Base-by-base conservation (phyloP, 1,140 invertebrate species). In the Cryptotermes secundus region DNA sequence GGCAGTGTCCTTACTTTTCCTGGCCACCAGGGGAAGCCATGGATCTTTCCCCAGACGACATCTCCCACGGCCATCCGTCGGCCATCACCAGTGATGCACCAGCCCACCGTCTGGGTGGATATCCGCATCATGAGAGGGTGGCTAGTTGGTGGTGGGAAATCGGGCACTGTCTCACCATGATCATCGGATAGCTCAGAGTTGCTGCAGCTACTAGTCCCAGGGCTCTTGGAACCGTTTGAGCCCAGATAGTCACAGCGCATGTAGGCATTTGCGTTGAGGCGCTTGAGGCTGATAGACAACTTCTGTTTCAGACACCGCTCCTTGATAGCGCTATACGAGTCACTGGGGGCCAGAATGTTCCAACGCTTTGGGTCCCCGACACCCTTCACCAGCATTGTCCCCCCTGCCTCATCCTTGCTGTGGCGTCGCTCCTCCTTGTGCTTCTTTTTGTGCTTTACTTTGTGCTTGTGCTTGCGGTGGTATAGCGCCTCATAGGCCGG, bases 21-120 rank as follows among this genome's bases (percentile, higher is more conserved):
- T 2, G 96, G 96, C 96, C 96, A 97, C 96, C 96, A 97, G 0
- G 96, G 96, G 88, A 96, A 97, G 1, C 96, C 96, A 85, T 95
- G 94, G n/a, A 97, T 94, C 90, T 97, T 97, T 0, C 96, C 96
- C 96, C 96, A 97, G 0, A 97, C 95, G 84, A 97, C 94, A 88
- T 97, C 96, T 2, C 96, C 96, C 12, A 95, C 93, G 38, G 93
- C 91, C 88, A 96, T 92, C 83, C 92, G 89, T 85, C 91, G 89
- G 81, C 94, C 92, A 87, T 91, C 91, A 36, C 89, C 88, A 6
- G 91, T 91, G 14, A 91, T 88, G 87, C 92, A 93, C 83, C 91
- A 92, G 35, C 85, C 87, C 42, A 91, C 89, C 82, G 87, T 89
- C 38, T 89, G 88, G 45, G 89, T 88, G 38, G 89, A 88, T 53